Evolutionary conservation across 1,140 invertebrate genomes (phyloP).

Genomic region (Homarus americanus): DNA sequence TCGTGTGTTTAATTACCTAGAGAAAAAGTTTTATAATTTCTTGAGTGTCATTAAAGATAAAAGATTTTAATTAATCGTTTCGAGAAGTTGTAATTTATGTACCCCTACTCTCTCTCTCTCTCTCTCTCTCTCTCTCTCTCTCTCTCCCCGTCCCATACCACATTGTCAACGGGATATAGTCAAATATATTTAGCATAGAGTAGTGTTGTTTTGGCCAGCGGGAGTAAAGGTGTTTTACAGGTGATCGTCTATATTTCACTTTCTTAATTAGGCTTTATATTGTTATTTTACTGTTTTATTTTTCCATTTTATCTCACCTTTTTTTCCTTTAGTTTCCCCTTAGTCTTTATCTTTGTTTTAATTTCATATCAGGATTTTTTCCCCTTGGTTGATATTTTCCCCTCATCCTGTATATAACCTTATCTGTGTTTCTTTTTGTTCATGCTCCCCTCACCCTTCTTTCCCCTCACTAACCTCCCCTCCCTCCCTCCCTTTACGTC

Average conservation of each 20-base stretch:
- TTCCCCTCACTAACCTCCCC: neutral
- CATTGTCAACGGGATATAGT: too few species aligned
- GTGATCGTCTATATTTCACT: too few species aligned
- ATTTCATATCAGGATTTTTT: too few species aligned
- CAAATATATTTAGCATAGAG: too few species aligned
- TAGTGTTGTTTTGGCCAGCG: too few species aligned
- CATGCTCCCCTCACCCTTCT: neutral
- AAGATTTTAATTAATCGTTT: constrained; percentile 50
- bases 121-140: constrained; percentile 23
- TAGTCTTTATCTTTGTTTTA: too few species aligned
- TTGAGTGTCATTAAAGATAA: constrained; percentile 42
- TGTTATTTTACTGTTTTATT: too few species aligned
- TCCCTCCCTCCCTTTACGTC: neutral
- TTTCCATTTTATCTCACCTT: too few species aligned
- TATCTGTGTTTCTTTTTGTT: neutral
- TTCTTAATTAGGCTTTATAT: too few species aligned
- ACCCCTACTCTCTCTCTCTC: constrained; percentile 5
- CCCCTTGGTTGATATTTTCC: neutral
- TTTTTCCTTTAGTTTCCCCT: too few species aligned
- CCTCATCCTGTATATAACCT: neutral
- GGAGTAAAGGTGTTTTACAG: too few species aligned
- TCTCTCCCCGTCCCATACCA: neutral
- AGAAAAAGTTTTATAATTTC: constrained; percentile 22
- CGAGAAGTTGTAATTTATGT: constrained; percentile 44
- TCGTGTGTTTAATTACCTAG: constrained; percentile 6